A percentile compares a stretch with the other conserved stretches of the same genome.
Conservation (phyloP, 2,797 vertebrate genomes). For the Eulemur coronatus region DNA sequence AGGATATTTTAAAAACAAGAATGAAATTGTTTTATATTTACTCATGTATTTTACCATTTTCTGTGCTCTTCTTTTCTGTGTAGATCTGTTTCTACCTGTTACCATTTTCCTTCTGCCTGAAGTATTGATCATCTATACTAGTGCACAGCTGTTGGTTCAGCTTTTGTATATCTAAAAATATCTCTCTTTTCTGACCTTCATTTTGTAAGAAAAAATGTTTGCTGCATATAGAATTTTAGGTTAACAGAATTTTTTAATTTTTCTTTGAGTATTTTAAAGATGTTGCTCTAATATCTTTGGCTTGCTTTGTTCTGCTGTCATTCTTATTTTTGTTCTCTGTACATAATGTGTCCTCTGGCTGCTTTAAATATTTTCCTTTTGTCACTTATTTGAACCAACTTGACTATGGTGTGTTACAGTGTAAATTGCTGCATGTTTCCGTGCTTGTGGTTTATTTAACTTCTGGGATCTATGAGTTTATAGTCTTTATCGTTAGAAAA, state of each 20-base stretch:
- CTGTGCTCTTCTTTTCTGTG: not conserved
- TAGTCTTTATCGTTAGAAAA: not conserved
- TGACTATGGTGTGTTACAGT: not conserved
- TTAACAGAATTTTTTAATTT: not conserved
- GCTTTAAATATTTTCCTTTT: constrained; percentile 6
- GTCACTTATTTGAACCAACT: not conserved
- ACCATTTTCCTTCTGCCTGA: not conserved
- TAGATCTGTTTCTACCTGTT: not conserved
- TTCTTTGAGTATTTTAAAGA: not conserved
- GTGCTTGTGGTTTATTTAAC: not conserved
- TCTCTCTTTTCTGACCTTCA: not conserved
- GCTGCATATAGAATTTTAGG: not conserved
- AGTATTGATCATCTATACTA: not conserved
- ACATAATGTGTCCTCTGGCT: not conserved
- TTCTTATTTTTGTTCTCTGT: constrained; percentile 1
- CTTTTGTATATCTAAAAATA: not conserved
- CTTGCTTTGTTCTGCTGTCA: not conserved
- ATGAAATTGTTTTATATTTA: not conserved
- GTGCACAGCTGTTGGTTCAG: not conserved
- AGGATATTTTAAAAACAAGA: not conserved
- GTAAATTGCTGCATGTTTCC: not conserved
- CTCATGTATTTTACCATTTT: not conserved
- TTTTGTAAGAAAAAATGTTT: not conserved
- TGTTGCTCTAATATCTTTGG: not conserved
- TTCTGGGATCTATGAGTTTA: not conserved